Evolutionary conservation across 2,113 vertebrate species (phyloP).

Genomic region (Phylloscopus whistleri): DNA sequence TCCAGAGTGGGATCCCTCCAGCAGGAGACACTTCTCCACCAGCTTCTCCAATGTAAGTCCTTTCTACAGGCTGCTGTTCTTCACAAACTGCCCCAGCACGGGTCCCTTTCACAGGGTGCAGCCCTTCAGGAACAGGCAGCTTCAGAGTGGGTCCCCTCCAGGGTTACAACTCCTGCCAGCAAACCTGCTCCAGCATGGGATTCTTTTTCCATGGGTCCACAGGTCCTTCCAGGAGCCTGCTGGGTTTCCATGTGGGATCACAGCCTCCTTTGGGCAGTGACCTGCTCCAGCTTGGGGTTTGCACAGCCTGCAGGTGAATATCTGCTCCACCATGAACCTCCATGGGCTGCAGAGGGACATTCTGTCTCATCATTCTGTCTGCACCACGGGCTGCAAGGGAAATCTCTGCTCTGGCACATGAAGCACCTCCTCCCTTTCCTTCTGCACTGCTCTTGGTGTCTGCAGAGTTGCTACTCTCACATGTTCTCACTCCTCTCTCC

Average conservation of each 20-base stretch:
- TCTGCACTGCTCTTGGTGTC: not conserved
- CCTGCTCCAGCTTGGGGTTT: not conserved
- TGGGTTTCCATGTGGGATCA: not conserved
- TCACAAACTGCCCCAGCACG: not conserved
- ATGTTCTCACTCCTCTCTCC: not conserved
- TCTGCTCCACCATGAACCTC: rapidly evolving
- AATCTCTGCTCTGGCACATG: not conserved
- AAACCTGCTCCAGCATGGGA: not conserved
- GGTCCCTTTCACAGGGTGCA: not conserved
- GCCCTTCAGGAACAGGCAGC: not conserved
- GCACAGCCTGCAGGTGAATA: not conserved
- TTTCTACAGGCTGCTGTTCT: not conserved
- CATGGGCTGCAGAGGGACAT: not conserved
- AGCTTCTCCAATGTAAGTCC: not conserved
- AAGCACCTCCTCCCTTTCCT: not conserved
- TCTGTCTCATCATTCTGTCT: not conserved
- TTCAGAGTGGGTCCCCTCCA: rapidly evolving
- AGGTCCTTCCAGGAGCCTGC: not conserved
- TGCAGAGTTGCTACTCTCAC: not conserved
- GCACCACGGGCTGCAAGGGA: rapidly evolving
- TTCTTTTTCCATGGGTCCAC: not conserved
- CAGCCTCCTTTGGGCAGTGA: not conserved
- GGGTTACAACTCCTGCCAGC: not conserved
- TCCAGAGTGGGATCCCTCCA: not conserved
- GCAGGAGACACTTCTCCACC: not conserved